phyloP scores from a whole-genome alignment of 2,797 vertebrate species.

The Sebastolobus alascanus region DNA sequence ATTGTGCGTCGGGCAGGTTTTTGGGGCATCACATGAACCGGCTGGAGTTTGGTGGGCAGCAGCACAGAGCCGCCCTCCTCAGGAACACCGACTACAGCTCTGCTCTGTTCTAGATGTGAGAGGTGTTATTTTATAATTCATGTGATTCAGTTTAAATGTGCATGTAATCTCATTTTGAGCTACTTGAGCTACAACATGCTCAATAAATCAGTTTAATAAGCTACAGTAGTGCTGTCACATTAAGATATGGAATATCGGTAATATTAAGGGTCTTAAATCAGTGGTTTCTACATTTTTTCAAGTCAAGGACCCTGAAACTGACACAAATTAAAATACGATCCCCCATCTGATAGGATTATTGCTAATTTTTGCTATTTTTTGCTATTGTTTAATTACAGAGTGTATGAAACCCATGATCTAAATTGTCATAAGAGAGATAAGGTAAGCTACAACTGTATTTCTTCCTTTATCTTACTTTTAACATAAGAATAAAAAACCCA shows the following conservation, averaged over 20 bases:
- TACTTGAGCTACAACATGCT: too few relatives aligned
- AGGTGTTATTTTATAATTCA: neutral
- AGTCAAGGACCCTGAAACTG: too few relatives aligned
- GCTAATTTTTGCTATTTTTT: too few relatives aligned
- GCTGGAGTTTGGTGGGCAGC: slow-evolving; percentile 35
- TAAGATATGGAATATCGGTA: neutral
- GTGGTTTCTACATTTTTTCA: too few relatives aligned
- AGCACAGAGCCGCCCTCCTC: slow-evolving; percentile 34
- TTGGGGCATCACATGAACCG: slow-evolving; percentile 63
- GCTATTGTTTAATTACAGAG: too few relatives aligned
- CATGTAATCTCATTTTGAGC: neutral
- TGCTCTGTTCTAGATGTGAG: neutral
- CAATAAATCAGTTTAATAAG: neutral
- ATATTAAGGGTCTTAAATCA: neutral
- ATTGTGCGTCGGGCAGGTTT: slow-evolving; percentile 48
- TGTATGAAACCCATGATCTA: too few relatives aligned
- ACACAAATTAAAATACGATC: too few relatives aligned
- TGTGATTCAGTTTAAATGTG: neutral
- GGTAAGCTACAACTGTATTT: too few relatives aligned
- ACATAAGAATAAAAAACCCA: neutral
- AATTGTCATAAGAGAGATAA: too few relatives aligned
- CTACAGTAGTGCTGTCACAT: neutral
- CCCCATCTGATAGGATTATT: too few relatives aligned
- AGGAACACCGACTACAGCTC: slow-evolving; percentile 14
- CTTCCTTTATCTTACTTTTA: too few relatives aligned